phyloP scores from a whole-genome alignment of 2,113 vertebrate genomes.

The Gulo gulo region DNA sequence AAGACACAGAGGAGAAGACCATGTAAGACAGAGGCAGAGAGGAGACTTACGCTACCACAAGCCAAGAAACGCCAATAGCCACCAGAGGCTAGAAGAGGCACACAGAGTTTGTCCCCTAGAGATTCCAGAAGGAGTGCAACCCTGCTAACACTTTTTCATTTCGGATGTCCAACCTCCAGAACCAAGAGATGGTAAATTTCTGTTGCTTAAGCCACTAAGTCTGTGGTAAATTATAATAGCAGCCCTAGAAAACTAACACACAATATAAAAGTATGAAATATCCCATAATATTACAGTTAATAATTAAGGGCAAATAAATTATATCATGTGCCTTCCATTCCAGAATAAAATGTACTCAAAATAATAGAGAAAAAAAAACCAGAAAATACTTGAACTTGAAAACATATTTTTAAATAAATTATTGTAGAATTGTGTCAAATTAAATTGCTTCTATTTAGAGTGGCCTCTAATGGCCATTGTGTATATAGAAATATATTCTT shows the following conservation, averaged over 20 bases:
- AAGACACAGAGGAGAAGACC: not conserved
- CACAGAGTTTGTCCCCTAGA: not conserved
- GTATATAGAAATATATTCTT: not conserved
- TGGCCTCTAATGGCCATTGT: not conserved
- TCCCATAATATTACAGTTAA: not conserved
- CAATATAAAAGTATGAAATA: not conserved
- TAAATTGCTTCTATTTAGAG: not conserved
- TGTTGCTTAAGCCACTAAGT: not conserved
- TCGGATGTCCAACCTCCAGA: not conserved
- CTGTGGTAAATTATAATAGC: not conserved
- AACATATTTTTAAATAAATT: not conserved
- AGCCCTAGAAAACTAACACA: not conserved
- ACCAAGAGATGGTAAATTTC: not conserved
- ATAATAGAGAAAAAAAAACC: not conserved
- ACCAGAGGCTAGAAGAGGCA: not conserved
- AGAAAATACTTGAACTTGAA: not conserved
- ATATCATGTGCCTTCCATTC: not conserved
- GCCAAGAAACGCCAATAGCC: not conserved
- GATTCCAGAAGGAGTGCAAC: not conserved
- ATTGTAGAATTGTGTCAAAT: not conserved
- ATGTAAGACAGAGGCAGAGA: not conserved
- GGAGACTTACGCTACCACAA: not conserved
- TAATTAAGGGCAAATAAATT: not conserved
- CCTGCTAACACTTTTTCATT: not conserved
- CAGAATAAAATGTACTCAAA: not conserved